Percentiles rank a stretch among this genome's conserved stretches.
Conservation (phyloP, 1,140 invertebrate genomes). For the Hesperophylax magnus region DNA sequence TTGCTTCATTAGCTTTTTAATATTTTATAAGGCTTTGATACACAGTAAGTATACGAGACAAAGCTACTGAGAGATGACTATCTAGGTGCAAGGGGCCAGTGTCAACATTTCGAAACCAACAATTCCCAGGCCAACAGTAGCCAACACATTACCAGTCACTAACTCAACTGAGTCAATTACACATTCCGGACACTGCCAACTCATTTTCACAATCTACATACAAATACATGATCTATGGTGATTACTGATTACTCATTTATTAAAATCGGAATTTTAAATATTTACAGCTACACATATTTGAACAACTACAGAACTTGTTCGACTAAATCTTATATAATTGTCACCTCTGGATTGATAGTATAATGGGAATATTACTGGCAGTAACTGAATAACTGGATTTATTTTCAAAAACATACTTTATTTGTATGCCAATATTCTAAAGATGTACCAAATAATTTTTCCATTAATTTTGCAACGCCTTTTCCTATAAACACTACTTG, state of each 20-base stretch:
- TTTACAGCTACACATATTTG: too few species aligned
- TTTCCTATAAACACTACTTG: neutral
- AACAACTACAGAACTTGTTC: too few species aligned
- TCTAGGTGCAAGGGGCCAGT: slow-evolving; percentile 51
- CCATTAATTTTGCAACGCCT: neutral
- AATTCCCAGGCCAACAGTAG: slow-evolving; percentile 52
- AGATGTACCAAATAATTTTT: neutral
- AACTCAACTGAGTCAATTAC: too few species aligned
- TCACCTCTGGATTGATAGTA: too few species aligned
- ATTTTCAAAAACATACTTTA: too few species aligned
- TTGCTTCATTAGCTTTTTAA: slow-evolving; percentile 35
- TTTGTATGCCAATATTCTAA: too few species aligned
- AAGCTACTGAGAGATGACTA: slow-evolving; percentile 45
- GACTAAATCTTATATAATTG: too few species aligned
- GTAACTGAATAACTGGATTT: too few species aligned
- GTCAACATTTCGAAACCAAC: slow-evolving; percentile 43
- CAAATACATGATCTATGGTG: too few species aligned
- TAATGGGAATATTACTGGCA: too few species aligned
- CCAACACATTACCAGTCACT: neutral
- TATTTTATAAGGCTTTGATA: slow-evolving; percentile 55
- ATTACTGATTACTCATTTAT: too few species aligned
- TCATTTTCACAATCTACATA: neutral
- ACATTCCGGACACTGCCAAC: neutral
- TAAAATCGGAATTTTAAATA: too few species aligned
- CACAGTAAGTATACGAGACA: slow-evolving; percentile 50